phyloP scores from a whole-genome alignment of 2,113 vertebrate species.

The Hassar affinis region DNA sequence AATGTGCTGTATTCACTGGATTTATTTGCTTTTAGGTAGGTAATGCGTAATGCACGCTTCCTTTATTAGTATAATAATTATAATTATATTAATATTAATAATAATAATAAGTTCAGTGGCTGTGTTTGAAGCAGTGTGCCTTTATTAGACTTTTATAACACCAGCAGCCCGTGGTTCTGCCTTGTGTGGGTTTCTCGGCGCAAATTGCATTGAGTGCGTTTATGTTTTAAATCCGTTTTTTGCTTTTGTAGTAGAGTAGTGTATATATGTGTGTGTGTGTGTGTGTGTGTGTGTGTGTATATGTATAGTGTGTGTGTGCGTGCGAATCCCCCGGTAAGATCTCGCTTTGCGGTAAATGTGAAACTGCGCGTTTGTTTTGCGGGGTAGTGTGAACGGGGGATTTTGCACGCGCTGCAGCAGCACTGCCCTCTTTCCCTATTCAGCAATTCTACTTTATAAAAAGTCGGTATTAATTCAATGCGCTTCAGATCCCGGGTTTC shows the following conservation, averaged over 20 bases:
- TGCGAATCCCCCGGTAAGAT: not conserved
- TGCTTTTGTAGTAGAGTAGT: not conserved
- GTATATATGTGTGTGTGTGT: not conserved
- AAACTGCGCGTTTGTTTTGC: not conserved
- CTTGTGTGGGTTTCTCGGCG: conserved; percentile 21
- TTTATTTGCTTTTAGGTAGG: not conserved
- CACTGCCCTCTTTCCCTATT: not conserved
- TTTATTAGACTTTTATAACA: not conserved
- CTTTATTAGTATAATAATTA: not conserved
- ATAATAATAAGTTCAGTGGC: not conserved
- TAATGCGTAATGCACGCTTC: not conserved
- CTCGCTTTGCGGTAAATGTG: not conserved
- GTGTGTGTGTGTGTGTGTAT: not conserved
- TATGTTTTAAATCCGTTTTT: not conserved
- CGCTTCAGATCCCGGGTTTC: not conserved
- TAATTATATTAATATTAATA: not conserved
- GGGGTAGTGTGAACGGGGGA: not conserved
- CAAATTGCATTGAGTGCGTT: not conserved
- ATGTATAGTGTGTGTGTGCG: not conserved
- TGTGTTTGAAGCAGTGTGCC: not conserved
- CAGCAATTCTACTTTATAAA: not conserved
- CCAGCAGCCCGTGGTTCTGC: no score
- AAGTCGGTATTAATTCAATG: no score
- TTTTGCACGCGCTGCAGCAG: not conserved
- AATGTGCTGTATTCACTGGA: not conserved